These are phyloP conservation scores for Luffia ferchaultella DNA, from an alignment of 2,888 invertebrate species.

Conservation along the genomic window DNA sequence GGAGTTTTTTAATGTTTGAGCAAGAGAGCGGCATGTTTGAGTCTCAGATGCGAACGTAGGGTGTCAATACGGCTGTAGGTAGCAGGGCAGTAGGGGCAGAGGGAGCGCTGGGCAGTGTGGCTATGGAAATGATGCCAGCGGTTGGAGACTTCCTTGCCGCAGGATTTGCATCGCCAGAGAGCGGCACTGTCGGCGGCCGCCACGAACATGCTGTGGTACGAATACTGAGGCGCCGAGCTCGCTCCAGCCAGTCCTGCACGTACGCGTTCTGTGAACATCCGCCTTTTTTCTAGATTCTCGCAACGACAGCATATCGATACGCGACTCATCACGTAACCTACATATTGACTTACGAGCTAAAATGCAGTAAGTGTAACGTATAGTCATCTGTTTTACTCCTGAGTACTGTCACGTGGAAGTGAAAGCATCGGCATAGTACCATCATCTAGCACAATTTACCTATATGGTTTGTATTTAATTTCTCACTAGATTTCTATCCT, in stretches of 20 bases:
- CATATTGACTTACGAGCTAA: no score
- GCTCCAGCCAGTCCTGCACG: slow-evolving; percentile 3
- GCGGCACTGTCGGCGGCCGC: slow-evolving; percentile 75
- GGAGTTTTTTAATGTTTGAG: slow-evolving; percentile 56
- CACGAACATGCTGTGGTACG: slow-evolving; percentile 87
- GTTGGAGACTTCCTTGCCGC: slow-evolving; percentile 87
- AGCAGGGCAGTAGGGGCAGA: slow-evolving; percentile 86
- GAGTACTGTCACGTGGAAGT: no score
- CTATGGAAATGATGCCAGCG: slow-evolving; percentile 90
- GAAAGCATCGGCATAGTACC: no score
- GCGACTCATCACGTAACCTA: no score
- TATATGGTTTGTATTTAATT: no score
- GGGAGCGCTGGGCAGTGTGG: slow-evolving; percentile 80
- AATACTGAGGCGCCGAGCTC: slow-evolving; percentile 47
- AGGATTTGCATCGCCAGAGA: slow-evolving; percentile 82
- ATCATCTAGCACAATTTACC: no score
- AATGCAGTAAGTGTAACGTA: no score
- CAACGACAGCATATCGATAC: no score
- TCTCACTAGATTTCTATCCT: no score
- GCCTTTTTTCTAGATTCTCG: background rate
- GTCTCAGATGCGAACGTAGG: slow-evolving; percentile 80
- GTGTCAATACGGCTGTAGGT: slow-evolving; percentile 90
- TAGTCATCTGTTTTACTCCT: no score
- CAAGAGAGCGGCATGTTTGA: slow-evolving; percentile 71
- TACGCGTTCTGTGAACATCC: slow-evolving; percentile 33